Evolutionary conservation across 2,888 invertebrate genomes (phyloP).

Genomic region (Onchidella celtica): DNA sequence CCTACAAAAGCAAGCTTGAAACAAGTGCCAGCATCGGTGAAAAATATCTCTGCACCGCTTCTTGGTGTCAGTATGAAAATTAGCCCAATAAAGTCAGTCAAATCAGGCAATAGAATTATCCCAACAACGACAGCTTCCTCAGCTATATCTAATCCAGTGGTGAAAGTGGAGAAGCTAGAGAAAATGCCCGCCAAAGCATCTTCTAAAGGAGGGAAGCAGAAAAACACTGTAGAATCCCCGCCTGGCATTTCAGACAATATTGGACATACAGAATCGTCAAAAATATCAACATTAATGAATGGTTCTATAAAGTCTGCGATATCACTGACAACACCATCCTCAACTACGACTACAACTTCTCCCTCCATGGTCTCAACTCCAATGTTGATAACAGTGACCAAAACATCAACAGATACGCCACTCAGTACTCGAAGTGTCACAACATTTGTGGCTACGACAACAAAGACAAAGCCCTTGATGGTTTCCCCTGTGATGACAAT

Average conservation of each 20-base stretch:
- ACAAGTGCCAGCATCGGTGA: slow-evolving; percentile 64
- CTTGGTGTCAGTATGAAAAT: slow-evolving; percentile 57
- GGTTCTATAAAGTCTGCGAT: slow-evolving; percentile 53
- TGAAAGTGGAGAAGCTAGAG: slow-evolving; percentile 76
- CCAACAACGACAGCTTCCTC: slow-evolving; percentile 39
- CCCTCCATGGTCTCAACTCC: slow-evolving; percentile 27
- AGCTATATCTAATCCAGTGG: slow-evolving; percentile 75
- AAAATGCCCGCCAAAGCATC: slow-evolving; percentile 6
- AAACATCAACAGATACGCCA: slow-evolving; percentile 47
- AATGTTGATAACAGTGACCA: slow-evolving; percentile 49
- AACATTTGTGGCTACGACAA: slow-evolving; percentile 30
- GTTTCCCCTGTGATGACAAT: slow-evolving; percentile 46
- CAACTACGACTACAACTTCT: slow-evolving; percentile 29
- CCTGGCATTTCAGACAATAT: not conserved
- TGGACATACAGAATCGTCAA: slow-evolving; percentile 34
- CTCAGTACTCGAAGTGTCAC: slow-evolving; percentile 38
- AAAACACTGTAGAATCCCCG: not conserved
- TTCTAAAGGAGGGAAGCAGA: not conserved
- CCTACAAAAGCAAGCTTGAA: slow-evolving; percentile 71
- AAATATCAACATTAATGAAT: slow-evolving; percentile 52
- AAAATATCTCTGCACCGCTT: slow-evolving; percentile 22
- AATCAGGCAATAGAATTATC: slow-evolving; percentile 52
- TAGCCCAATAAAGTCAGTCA: slow-evolving; percentile 54
- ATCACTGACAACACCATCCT: slow-evolving; percentile 42
- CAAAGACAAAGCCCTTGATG: slow-evolving; percentile 44